phyloP scores from a whole-genome alignment of 2,113 vertebrate genomes.

The Chlamydotis undulata region DNA sequence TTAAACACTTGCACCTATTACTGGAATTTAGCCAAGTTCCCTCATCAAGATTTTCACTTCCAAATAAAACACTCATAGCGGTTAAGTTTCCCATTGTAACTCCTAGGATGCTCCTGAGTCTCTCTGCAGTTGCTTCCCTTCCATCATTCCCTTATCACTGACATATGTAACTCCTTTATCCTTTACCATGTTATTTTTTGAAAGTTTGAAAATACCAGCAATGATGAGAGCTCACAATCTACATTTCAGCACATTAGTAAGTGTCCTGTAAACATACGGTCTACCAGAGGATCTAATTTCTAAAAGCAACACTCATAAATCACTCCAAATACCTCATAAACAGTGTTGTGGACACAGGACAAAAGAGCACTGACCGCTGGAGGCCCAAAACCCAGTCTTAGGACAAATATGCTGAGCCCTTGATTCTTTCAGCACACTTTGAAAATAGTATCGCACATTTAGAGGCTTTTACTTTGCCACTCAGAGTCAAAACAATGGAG shows the following conservation, averaged over 20 bases:
- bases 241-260: neutral
- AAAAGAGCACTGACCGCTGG: neutral
- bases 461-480: neutral
- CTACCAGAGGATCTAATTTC: neutral
- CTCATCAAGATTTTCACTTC: neutral
- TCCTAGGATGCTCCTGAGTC: neutral
- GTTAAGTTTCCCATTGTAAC: neutral
- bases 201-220: neutral
- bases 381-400: neutral
- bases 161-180: neutral
- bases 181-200: neutral
- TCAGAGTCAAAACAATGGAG: neutral
- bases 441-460: neutral
- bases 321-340: neutral
- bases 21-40: neutral
- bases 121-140: neutral
- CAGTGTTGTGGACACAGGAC: neutral
- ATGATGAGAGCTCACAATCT: neutral
- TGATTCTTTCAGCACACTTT: neutral
- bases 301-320: neutral
- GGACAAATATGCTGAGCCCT: neutral
- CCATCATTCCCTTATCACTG: neutral
- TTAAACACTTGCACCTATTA: constrained; percentile 23
- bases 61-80: neutral
- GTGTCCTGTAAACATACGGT: neutral